Base-by-base conservation (phyloP, 2,113 vertebrate species). In the Prunella himalayana region DNA sequence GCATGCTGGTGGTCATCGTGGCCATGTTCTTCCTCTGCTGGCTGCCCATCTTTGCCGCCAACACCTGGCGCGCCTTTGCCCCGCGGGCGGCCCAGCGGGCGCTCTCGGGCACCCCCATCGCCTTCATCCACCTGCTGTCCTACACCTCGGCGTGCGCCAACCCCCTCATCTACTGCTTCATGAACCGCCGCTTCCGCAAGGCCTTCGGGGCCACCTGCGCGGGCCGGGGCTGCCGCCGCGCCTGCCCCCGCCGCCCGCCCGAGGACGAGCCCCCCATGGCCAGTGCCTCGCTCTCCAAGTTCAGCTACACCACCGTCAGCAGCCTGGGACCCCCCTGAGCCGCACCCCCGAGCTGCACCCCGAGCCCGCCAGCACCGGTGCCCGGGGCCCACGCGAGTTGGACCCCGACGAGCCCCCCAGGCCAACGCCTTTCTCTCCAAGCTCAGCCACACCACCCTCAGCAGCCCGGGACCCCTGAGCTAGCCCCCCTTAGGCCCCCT, bases 161-260 rank as follows among this genome's bases (percentile, higher is more conserved):
- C 97, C 99, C 99, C 5, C 97, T 99, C 42, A 98, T 99, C 97
- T 99, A 99, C 98, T 99, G 99, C 98, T 99, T 99, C 98, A 99
- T 99, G 99, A 99, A 99, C 98, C 99, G 98, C 12, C 99, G 99
- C 31, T 99, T 99, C 96, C 99, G 99, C 72, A 98, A 98, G 66
- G 99, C 99, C 33, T 98, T 99, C 25, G 88, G 98, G 10, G 77
- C 98, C 88, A 99, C 99, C 0, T 99, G 99, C 16, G 96, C 98
- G 3, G 97, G 98, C 96, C 44, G 77, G 86, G 60, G 68, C 2
- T 99, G 98, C 70, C 89, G 95, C 16, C 84, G 93, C 0, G 75
- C 97, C 41, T 98, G 96, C 47, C 92, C 95, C 30, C 66, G 61
- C 87, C 64, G 97, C 94, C 96, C 96, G 14, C 86, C 91, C 2